Evolutionary conservation across 2,113 vertebrate genomes (phyloP).

Genomic region (Cairina moschata): DNA sequence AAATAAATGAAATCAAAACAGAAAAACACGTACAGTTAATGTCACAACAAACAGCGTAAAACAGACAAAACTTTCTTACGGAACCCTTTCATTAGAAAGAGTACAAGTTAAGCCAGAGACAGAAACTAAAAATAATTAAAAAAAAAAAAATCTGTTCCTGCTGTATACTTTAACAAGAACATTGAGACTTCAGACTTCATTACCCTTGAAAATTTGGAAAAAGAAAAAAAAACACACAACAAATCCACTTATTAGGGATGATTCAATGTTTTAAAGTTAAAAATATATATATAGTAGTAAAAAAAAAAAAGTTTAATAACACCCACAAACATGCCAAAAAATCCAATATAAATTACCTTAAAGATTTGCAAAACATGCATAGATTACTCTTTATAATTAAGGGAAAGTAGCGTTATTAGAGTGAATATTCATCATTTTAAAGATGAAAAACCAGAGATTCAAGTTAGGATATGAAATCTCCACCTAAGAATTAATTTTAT

Average conservation of each 20-base stretch:
- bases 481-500: neutral
- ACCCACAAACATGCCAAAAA: conserved; percentile 27
- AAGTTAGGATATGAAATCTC: neutral
- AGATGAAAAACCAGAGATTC: neutral
- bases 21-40: neutral
- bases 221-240: neutral
- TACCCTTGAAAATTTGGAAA: neutral
- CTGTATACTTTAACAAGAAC: neutral
- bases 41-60: conserved; percentile 39
- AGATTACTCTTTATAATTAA: neutral
- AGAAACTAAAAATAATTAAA: neutral
- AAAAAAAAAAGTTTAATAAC: neutral
- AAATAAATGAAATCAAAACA: conserved; percentile 21
- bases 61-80: neutral
- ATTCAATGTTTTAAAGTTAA: neutral
- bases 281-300: neutral
- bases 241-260: neutral
- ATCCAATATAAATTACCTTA: neutral
- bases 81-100: conserved; percentile 1
- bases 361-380: conserved; percentile 28
- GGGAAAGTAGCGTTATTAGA: neutral
- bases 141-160: neutral
- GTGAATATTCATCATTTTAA: neutral
- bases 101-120: neutral
- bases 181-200: neutral